These are phyloP conservation scores for Eupithecia inturbata DNA, from an alignment of 2,888 invertebrate species.

Conservation along the genomic window DNA sequence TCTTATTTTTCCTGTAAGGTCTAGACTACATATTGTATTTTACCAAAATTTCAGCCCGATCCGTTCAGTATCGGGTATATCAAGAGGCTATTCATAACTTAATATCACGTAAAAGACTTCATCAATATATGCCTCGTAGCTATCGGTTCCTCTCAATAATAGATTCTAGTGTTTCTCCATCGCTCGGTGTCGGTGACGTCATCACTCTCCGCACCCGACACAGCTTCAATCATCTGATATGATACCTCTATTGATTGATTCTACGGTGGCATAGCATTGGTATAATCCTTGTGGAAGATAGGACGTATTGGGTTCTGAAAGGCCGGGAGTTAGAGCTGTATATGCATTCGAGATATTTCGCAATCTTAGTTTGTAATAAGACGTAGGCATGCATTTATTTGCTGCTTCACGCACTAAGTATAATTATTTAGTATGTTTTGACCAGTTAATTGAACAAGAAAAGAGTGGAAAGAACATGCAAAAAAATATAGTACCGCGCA, in stretches of 20 bases:
- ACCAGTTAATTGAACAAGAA: too few species aligned
- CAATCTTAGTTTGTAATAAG: not conserved
- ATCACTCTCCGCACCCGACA: not conserved
- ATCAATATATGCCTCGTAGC: not conserved
- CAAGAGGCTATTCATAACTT: not conserved
- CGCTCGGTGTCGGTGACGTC: not conserved
- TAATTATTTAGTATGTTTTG: not conserved
- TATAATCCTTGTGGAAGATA: not conserved
- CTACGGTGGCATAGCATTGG: not conserved
- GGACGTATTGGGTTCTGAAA: not conserved
- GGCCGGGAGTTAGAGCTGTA: not conserved
- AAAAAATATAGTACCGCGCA: too few species aligned
- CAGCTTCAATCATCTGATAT: slow-evolving; percentile 4
- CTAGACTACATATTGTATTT: too few species aligned
- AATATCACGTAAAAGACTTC: not conserved
- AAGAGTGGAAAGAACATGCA: too few species aligned
- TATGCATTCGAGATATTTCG: not conserved
- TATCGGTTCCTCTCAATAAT: slow-evolving; percentile 2
- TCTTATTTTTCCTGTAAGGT: too few species aligned
- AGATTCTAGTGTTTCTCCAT: not conserved
- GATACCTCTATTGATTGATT: not conserved
- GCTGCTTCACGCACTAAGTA: not conserved
- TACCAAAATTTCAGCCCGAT: too few species aligned
- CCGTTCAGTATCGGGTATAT: too few species aligned
- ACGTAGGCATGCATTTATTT: not conserved